Evolutionary conservation across 1,140 invertebrate species (phyloP).

Genomic region (Caenorhabditis brenneri): DNA sequence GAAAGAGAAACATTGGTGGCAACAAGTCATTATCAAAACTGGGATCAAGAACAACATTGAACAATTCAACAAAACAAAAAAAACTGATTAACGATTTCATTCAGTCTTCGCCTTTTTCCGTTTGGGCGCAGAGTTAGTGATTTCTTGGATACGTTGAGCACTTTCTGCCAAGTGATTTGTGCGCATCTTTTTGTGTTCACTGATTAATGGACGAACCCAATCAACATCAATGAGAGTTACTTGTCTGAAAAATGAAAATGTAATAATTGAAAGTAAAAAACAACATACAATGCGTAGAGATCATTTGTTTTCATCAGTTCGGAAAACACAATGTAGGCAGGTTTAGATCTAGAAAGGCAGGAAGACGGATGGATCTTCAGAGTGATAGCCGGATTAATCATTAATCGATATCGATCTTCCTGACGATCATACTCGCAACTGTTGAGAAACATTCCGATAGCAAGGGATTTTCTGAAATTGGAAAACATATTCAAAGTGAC

Average conservation of each 20-base stretch:
- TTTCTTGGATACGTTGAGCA: background rate
- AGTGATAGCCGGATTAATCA: conserved; percentile 76
- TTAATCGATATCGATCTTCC: conserved; percentile 82
- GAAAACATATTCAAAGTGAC: background rate
- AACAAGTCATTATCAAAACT: background rate
- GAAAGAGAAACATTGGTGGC: background rate
- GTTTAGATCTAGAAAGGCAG: conserved; percentile 33
- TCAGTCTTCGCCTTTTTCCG: background rate
- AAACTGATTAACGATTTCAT: background rate
- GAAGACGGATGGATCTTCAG: conserved; percentile 85
- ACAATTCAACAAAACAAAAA: background rate
- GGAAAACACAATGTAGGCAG: conserved; percentile 44
- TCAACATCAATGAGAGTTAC: conserved; percentile 44
- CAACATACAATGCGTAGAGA: conserved; percentile 38
- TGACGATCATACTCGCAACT: conserved; percentile 72
- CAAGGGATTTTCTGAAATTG: conserved; percentile 75
- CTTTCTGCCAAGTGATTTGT: conserved; percentile 11
- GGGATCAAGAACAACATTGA: background rate
- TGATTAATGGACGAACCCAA: conserved; percentile 19
- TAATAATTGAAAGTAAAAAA: background rate
- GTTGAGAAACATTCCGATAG: conserved; percentile 85
- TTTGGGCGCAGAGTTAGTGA: background rate
- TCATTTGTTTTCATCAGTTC: conserved; percentile 47
- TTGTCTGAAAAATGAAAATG: conserved; percentile 19
- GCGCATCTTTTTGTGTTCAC: conserved; percentile 44